phyloP scores from a whole-genome alignment of 2,888 invertebrate species.

The Shargacucullia verbasci region DNA sequence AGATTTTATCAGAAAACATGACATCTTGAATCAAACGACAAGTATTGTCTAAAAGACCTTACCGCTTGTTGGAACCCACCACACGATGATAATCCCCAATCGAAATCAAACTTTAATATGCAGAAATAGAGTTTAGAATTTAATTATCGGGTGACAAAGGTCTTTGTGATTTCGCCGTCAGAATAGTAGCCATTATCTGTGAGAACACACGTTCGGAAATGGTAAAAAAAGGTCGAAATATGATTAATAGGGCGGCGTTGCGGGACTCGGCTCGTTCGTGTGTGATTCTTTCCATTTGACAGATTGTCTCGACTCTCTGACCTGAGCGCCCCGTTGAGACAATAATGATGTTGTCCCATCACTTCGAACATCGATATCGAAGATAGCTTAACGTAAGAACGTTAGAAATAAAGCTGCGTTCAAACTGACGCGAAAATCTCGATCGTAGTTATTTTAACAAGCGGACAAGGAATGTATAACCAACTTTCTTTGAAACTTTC shows the following conservation, averaged over 20 bases:
- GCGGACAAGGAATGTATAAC: too few relatives aligned
- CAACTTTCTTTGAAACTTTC: too few relatives aligned
- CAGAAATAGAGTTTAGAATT: conserved; percentile 42
- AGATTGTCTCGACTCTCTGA: conserved; percentile 88
- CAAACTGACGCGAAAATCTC: too few relatives aligned
- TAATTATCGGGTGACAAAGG: conserved; percentile 37
- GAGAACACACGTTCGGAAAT: conserved; percentile 86
- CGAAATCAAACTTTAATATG: conserved; percentile 52
- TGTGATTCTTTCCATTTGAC: conserved; percentile 88
- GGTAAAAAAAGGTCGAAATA: conserved; percentile 86
- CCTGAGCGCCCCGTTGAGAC: conserved; percentile 85
- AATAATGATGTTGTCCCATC: conserved; percentile 79
- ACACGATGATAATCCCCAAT: conserved; percentile 35
- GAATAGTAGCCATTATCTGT: conserved; percentile 84
- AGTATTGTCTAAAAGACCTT: conserved; percentile 80
- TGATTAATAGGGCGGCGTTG: conserved; percentile 87
- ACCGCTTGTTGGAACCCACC: conserved; percentile 67
- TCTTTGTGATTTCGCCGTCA: conserved; percentile 71
- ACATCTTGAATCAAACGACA: conserved; percentile 86
- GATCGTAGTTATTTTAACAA: too few relatives aligned
- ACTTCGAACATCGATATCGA: conserved; percentile 74
- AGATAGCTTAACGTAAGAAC: conserved; percentile 22
- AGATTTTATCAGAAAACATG: conserved; percentile 84
- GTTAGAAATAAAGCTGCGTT: too few relatives aligned
- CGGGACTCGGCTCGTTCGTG: conserved; percentile 75